Evolutionary conservation across 2,888 invertebrate genomes (phyloP), one percentile per base, ranked within the genome.

Genomic region (Troglohyphantes excavatus): DNA sequence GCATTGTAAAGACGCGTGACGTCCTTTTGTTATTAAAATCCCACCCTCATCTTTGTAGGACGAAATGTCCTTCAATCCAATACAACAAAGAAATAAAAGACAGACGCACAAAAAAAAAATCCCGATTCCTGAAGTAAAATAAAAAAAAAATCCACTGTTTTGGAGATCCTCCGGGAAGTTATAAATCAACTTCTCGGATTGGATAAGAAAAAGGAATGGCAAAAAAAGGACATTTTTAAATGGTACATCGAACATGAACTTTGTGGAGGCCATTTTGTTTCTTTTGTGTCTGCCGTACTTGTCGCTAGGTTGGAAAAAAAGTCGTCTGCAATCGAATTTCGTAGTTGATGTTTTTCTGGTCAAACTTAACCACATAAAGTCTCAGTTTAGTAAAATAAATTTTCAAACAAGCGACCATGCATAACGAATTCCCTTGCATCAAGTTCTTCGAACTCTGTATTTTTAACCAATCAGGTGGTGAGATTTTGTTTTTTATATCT

Each of bases 111-210:
- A 67, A 68, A 26, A 27, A 43, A 61, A 23, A 29, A 63, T 0
- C 21, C 3, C 6, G 39, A 61, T 65, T 78, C 43, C 63, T 0
- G 5, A 39, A 39, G 17, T 21, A 70, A 70, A 70, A 33, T 70
- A 53, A 53, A 13, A 53, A 53, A 13, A 53, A 1, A 53, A 33
- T 83, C 63, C 23, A 17, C n/a, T 82, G 17, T 19, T 86, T 86
- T 70, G 53, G n/a, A 79, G 46, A 27, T 79, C 59, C 72, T 72
- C 33, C 72, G 72, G 70, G 86, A 79, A 79, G 79, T 72, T 61
- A 65, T 87, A 87, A 63, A 87, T 87, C 86, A 87, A 63, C 70
- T 68, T 72, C 72, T 63, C 2, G n/a, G 23, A 21, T 53, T 17
- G n/a, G 53, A 53, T 17, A 23, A 73, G 2, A 26, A 39, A 43